Conservation (phyloP, 2,888 invertebrate genomes). For the Leucania comma region DNA sequence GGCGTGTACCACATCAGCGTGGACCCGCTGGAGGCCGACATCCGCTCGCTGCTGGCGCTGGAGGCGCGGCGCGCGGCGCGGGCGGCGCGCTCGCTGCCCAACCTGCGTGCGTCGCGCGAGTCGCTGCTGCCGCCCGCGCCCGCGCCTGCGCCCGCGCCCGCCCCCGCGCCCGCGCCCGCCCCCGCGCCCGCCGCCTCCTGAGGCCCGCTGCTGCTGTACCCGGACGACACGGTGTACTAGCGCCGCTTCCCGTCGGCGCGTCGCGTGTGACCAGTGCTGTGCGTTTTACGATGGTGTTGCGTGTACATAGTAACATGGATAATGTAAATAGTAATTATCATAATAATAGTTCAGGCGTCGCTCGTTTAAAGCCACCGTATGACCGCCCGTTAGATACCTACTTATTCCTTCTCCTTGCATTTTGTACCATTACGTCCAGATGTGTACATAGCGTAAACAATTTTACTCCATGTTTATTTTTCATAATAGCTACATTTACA, state of each 20-base stretch:
- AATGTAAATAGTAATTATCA: constrained; percentile 63
- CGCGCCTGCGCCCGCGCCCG: constrained; percentile 54
- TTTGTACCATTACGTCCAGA: constrained; percentile 54
- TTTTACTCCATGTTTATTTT: constrained; percentile 42
- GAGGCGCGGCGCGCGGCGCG: constrained; percentile 88
- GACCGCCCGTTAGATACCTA: constrained; percentile 49
- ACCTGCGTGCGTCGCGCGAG: constrained; percentile 92
- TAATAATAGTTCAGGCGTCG: constrained; percentile 54
- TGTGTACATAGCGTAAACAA: constrained; percentile 56
- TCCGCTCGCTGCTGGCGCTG: constrained; percentile 83
- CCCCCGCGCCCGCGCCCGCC: constrained; percentile 61
- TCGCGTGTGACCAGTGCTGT: constrained; percentile 30
- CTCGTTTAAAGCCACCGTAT: constrained; percentile 46
- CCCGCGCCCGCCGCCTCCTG: constrained; percentile 76
- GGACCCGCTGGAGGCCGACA: constrained; percentile 86
- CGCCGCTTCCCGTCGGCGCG: constrained; percentile 50
- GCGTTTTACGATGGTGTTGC: constrained; percentile 40
- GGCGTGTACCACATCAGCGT: constrained; percentile 88
- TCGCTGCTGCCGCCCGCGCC: constrained; percentile 63
- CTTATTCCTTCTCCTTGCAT: constrained; percentile 44
- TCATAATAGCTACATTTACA: constrained; percentile 33
- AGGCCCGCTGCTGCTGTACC: constrained; percentile 86
- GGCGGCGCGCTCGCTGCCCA: constrained; percentile 91
- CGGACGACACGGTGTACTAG: constrained; percentile 86
- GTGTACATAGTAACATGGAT: constrained; percentile 52